These are phyloP conservation scores for Drosophila fuyamai DNA, from an alignment of 1,140 invertebrate genomes.

Conservation along the genomic window DNA sequence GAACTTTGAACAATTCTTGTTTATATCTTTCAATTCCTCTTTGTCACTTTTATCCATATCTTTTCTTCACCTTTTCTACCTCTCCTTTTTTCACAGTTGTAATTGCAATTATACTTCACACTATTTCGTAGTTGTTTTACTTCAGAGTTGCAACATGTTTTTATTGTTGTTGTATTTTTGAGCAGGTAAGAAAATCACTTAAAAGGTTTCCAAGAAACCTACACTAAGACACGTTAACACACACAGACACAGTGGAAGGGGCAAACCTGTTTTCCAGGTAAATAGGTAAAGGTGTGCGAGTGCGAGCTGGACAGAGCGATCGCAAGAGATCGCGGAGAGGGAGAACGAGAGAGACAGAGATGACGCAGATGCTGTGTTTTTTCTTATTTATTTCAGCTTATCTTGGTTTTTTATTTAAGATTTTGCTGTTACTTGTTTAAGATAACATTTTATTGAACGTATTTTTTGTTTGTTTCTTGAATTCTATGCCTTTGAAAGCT, in stretches of 20 bases:
- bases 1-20: neutral
- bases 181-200: slow-evolving; percentile 68
- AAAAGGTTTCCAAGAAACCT: slow-evolving; percentile 81
- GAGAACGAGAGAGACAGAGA: slow-evolving; percentile 13
- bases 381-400: slow-evolving; percentile 14
- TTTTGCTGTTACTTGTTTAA: slow-evolving; percentile 21
- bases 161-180: slow-evolving; percentile 49
- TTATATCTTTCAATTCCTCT: neutral
- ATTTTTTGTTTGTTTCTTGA: neutral
- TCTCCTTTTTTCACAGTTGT: slow-evolving; percentile 44
- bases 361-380: slow-evolving; percentile 33
- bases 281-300: slow-evolving; percentile 57
- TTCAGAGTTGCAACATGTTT: slow-evolving; percentile 36
- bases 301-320: slow-evolving; percentile 29
- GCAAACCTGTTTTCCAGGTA: slow-evolving; percentile 78
- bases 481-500: neutral
- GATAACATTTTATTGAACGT: neutral
- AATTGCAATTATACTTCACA: slow-evolving; percentile 14
- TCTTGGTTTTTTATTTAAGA: neutral
- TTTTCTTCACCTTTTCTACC: slow-evolving; percentile 12
- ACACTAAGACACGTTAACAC: slow-evolving; percentile 19
- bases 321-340: slow-evolving; percentile 31
- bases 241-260: neutral
- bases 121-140: slow-evolving; percentile 13
- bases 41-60: slow-evolving; percentile 1